Conservation (phyloP, 2,888 invertebrate species). For the Ceriagrion tenellum region DNA sequence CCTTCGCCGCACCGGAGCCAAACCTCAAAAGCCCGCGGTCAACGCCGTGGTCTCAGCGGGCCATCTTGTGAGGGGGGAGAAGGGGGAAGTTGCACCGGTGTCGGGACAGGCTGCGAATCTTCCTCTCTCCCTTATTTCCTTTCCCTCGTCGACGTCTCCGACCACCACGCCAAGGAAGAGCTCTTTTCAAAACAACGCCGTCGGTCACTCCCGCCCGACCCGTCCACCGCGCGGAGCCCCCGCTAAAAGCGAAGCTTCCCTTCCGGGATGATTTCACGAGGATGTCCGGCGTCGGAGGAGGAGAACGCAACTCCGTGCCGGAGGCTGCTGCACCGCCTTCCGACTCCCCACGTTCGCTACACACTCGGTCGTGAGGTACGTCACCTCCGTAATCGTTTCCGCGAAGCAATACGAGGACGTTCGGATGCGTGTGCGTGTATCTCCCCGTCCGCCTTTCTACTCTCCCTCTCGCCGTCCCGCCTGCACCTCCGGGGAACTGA, state of each 20-base stretch:
- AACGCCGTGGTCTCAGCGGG: neutral
- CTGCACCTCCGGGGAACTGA: neutral
- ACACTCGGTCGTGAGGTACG: neutral
- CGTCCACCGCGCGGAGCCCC: too few species aligned
- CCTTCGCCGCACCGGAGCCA: neutral
- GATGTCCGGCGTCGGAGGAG: neutral
- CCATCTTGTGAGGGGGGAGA: neutral
- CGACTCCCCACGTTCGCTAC: neutral
- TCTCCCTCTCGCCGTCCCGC: neutral
- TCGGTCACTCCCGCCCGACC: neutral
- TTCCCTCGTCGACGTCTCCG: neutral
- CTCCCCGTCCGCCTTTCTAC: neutral
- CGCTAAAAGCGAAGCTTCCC: neutral
- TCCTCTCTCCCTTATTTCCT: neutral
- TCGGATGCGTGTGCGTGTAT: neutral
- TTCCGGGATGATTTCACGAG: neutral
- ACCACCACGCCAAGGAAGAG: neutral
- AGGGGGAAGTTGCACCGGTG: neutral
- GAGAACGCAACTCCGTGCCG: neutral
- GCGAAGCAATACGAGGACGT: neutral
- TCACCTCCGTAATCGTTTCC: slow-evolving; percentile 25
- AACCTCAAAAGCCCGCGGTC: neutral
- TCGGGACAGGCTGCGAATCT: neutral
- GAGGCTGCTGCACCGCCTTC: neutral
- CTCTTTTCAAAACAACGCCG: neutral